Percentiles rank a stretch among this genome's conserved stretches.
Evolutionary conservation across 2,797 vertebrate species (phyloP).

Genomic region (Sebastes jordani): DNA sequence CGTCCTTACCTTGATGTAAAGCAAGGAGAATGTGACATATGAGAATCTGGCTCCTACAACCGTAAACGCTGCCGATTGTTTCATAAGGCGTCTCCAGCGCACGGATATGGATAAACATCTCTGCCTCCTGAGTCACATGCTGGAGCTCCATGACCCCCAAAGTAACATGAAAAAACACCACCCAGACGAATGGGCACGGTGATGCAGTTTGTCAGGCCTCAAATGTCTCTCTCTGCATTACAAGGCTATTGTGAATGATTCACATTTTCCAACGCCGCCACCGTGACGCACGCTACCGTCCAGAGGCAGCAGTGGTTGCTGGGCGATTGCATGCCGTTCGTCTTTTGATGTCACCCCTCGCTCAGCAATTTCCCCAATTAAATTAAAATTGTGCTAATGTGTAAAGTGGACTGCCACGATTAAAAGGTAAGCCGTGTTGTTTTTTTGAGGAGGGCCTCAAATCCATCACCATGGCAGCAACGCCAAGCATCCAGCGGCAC

Average conservation of each 20-base stretch:
- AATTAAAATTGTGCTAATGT: conserved; percentile 63
- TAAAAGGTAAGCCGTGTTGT: conserved; percentile 62
- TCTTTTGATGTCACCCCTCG: conserved; percentile 60
- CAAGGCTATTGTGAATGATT: conserved; percentile 41
- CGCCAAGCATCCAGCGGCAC: conserved; percentile 26
- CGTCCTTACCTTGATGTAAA: conserved; percentile 18
- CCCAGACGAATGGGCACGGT: conserved; percentile 48
- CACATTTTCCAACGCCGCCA: conserved; percentile 68
- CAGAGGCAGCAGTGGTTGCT: conserved; percentile 15
- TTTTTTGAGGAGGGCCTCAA: conserved; percentile 51
- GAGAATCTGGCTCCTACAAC: conserved; percentile 9
- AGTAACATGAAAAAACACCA: conserved; percentile 34
- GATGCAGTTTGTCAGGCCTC: conserved; percentile 48
- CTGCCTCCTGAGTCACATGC: conserved; percentile 11
- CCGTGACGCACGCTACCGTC: conserved; percentile 40
- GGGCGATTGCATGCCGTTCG: conserved; percentile 35
- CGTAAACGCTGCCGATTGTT: conserved; percentile 15
- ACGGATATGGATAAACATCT: conserved; percentile 21
- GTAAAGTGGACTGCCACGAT: conserved; percentile 53
- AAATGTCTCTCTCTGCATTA: conserved; percentile 38
- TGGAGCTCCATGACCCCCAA: conserved; percentile 9
- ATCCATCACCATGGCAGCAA: conserved; percentile 57
- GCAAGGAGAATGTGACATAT: conserved; percentile 9
- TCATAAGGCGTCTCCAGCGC: conserved; percentile 14
- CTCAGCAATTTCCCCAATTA: conserved; percentile 58